Conservation (phyloP, 2,888 invertebrate species). For the Gibbula magus region DNA sequence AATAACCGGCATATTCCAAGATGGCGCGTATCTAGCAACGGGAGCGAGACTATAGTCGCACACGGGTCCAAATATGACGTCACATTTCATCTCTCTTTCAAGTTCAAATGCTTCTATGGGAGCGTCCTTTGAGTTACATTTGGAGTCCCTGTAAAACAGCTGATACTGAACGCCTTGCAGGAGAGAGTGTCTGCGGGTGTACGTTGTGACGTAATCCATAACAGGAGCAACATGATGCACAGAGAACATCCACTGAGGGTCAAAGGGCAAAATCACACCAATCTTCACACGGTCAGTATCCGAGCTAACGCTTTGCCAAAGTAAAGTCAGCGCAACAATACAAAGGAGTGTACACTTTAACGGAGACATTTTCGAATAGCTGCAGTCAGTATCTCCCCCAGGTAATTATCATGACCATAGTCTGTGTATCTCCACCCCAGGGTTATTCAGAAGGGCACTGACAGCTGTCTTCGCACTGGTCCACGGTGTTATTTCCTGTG, state of each 20-base stretch:
- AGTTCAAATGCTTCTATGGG: slow-evolving; percentile 55
- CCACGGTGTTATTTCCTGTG: too few relatives aligned
- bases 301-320: too few relatives aligned
- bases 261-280: slow-evolving; percentile 42
- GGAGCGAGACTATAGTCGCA: slow-evolving; percentile 85
- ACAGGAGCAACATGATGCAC: slow-evolving; percentile 59
- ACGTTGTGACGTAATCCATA: slow-evolving; percentile 49
- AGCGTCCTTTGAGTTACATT: slow-evolving; percentile 46
- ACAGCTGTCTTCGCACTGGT: too few relatives aligned
- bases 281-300: slow-evolving; percentile 19
- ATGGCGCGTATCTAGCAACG: slow-evolving; percentile 89
- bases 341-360: too few relatives aligned
- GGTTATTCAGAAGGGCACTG: too few relatives aligned
- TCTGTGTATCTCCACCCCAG: too few relatives aligned
- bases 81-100: slow-evolving; percentile 36
- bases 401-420: too few relatives aligned
- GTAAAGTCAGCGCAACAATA: too few relatives aligned
- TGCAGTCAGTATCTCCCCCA: too few relatives aligned
- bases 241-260: slow-evolving; percentile 42
- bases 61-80: slow-evolving; percentile 64
- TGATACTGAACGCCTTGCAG: slow-evolving; percentile 22
- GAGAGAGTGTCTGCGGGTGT: neutral
- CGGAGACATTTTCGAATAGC: too few relatives aligned
- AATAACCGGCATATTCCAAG: slow-evolving; percentile 93
- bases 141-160: slow-evolving; percentile 44